phyloP scores from a whole-genome alignment of 2,888 invertebrate genomes.

The Alsophila aescularia region DNA sequence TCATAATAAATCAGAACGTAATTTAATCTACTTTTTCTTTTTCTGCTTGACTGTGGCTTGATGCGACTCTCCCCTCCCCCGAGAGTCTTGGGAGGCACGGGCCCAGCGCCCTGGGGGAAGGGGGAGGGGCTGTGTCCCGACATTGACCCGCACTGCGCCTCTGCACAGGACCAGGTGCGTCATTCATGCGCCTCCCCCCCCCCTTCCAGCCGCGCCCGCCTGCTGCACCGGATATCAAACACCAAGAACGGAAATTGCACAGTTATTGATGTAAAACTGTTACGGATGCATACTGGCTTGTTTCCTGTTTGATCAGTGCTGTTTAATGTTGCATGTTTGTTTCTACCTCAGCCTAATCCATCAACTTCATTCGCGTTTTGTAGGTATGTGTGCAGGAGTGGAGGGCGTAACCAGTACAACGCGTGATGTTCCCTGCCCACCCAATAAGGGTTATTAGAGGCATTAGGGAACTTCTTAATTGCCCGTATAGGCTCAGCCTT shows the following conservation, averaged over 20 bases:
- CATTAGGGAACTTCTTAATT: too few relatives aligned
- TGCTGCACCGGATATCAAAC: slow-evolving; percentile 44
- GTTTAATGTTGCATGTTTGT: too few relatives aligned
- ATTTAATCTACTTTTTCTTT: too few relatives aligned
- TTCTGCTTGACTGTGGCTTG: background rate
- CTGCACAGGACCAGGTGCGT: slow-evolving; percentile 65
- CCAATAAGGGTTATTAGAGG: too few relatives aligned
- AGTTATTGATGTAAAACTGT: slow-evolving; percentile 14
- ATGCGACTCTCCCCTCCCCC: slow-evolving; percentile 18
- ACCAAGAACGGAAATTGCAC: slow-evolving; percentile 42
- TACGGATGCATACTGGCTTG: slow-evolving; percentile 3
- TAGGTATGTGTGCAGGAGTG: too few relatives aligned
- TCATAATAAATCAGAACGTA: too few relatives aligned
- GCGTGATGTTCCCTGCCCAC: too few relatives aligned
- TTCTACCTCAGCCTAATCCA: too few relatives aligned
- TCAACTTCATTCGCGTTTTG: too few relatives aligned
- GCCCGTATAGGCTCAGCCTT: too few relatives aligned
- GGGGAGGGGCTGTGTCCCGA: slow-evolving; percentile 47
- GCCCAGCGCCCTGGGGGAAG: slow-evolving; percentile 24
- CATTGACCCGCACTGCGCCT: slow-evolving; percentile 68
- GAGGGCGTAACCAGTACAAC: too few relatives aligned
- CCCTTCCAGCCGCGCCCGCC: slow-evolving; percentile 23
- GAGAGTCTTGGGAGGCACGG: slow-evolving; percentile 20
- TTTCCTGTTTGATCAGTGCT: background rate
- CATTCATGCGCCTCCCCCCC: slow-evolving; percentile 55